Percentiles rank a stretch among this genome's conserved stretches.
phyloP scores from a whole-genome alignment of 2,797 vertebrate species.

The Mormyrus proboscirostris region DNA sequence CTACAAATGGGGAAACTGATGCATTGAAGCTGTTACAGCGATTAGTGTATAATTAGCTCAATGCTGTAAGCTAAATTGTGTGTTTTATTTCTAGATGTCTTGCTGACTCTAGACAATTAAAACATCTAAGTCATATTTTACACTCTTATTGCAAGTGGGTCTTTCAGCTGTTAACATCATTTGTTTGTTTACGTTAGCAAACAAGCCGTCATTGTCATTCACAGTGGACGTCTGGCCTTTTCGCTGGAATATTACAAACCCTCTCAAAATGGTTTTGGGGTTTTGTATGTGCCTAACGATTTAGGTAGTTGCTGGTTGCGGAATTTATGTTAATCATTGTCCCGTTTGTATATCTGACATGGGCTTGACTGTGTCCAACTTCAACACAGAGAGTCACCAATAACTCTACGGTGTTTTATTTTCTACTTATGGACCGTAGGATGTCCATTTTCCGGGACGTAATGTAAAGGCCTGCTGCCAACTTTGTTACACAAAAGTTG shows the following conservation, averaged over 20 bases:
- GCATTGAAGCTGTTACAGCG: background rate
- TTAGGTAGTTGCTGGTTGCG: background rate
- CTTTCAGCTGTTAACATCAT: background rate
- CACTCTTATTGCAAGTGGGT: slow-evolving; percentile 33
- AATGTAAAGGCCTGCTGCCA: background rate
- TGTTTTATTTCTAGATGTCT: slow-evolving; percentile 23
- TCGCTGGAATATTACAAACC: background rate
- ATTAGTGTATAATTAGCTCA: slow-evolving; percentile 2
- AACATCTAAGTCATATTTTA: slow-evolving; percentile 64
- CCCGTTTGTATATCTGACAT: background rate
- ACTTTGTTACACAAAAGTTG: slow-evolving; percentile 10
- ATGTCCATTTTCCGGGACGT: background rate
- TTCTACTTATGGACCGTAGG: background rate
- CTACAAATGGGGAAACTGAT: slow-evolving; percentile 4
- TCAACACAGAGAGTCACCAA: background rate
- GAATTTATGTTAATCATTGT: background rate
- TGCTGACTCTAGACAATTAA: slow-evolving; percentile 53
- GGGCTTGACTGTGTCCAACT: background rate
- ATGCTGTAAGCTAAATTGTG: background rate
- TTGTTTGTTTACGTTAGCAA: slow-evolving; percentile 15
- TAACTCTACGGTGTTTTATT: background rate
- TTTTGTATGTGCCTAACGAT: background rate
- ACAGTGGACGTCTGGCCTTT: background rate
- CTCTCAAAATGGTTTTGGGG: background rate
- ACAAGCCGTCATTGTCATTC: slow-evolving; percentile 1